phyloP scores from a whole-genome alignment of 2,797 vertebrate genomes.

The Parotocinclus haroldoi region DNA sequence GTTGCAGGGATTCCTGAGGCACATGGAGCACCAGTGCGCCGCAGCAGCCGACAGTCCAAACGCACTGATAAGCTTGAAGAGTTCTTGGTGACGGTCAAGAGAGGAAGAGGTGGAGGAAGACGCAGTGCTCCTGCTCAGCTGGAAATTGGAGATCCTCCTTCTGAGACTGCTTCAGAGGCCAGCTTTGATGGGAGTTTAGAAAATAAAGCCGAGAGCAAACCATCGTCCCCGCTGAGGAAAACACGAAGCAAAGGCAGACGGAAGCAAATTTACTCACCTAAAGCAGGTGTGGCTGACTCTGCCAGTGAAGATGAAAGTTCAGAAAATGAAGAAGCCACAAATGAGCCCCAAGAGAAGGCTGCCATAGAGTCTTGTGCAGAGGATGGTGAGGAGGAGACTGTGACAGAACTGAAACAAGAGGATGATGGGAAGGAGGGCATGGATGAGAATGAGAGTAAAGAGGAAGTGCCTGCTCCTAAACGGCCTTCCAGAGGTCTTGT shows the following conservation, averaged over 20 bases:
- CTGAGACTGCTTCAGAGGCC: slow-evolving; percentile 91
- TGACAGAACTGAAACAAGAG: slow-evolving; percentile 51
- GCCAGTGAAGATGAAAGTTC: slow-evolving; percentile 71
- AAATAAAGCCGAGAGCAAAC: slow-evolving; percentile 64
- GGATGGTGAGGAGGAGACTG: slow-evolving; percentile 27
- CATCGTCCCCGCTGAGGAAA: slow-evolving; percentile 62
- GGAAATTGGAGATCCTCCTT: slow-evolving; percentile 84
- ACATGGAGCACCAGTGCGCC: slow-evolving; percentile 78
- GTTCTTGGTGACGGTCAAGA: slow-evolving; percentile 88
- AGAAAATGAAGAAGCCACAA: slow-evolving; percentile 66
- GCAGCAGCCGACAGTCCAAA: slow-evolving; percentile 91
- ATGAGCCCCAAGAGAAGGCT: slow-evolving; percentile 54
- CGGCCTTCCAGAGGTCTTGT: slow-evolving; percentile 63
- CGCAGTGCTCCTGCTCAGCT: slow-evolving; percentile 69
- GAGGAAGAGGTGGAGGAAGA: slow-evolving; percentile 68
- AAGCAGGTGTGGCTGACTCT: neutral
- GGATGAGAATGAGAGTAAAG: slow-evolving; percentile 49
- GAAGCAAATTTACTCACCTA: slow-evolving; percentile 30
- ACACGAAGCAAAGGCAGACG: slow-evolving; percentile 57
- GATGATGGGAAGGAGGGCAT: slow-evolving; percentile 61
- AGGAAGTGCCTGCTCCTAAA: slow-evolving; percentile 51
- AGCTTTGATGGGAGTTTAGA: slow-evolving; percentile 88
- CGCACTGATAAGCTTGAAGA: slow-evolving; percentile 93
- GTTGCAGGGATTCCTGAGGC: slow-evolving; percentile 70
- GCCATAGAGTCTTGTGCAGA: slow-evolving; percentile 57